Evolutionary conservation across 2,797 vertebrate genomes (phyloP).

Genomic region (Petrocephalus schoutedeni): DNA sequence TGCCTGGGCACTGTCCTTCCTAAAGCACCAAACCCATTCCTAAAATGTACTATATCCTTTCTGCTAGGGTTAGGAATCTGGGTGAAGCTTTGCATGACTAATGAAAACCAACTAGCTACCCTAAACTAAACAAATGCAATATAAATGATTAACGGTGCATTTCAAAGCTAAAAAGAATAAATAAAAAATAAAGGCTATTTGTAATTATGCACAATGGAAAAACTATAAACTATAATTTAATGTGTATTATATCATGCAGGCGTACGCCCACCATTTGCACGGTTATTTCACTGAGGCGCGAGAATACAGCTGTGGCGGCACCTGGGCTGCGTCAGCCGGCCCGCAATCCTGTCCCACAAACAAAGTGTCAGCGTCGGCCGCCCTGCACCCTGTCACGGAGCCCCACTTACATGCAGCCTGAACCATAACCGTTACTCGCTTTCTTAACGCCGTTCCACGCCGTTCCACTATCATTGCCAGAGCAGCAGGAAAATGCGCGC

Average conservation of each 20-base stretch:
- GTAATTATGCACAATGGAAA: not conserved
- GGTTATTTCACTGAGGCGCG: conserved; percentile 17
- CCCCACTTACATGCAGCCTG: conserved; percentile 11
- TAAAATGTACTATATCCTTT: not conserved
- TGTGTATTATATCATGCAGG: not conserved
- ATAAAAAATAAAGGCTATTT: not conserved
- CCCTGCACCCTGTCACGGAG: conserved; percentile 40
- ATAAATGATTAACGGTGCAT: not conserved
- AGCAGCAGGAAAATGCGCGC: not conserved
- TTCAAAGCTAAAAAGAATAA: not conserved
- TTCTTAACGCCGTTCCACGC: not conserved
- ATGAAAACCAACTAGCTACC: no score
- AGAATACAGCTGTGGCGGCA: conserved; percentile 53
- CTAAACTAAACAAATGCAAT: not conserved
- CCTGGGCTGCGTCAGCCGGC: conserved; percentile 61
- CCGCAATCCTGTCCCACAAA: conserved; percentile 59
- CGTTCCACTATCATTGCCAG: not conserved
- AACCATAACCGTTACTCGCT: not conserved
- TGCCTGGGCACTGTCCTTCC: not conserved
- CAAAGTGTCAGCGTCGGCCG: conserved; percentile 55
- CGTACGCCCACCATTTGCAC: not conserved
- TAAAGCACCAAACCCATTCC: not conserved
- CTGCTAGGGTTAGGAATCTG: not conserved
- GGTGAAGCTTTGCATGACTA: not conserved
- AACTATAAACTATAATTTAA: not conserved